Conservation (phyloP, 2,113 vertebrate genomes). For the Sterrhoptilus dennistouni region DNA sequence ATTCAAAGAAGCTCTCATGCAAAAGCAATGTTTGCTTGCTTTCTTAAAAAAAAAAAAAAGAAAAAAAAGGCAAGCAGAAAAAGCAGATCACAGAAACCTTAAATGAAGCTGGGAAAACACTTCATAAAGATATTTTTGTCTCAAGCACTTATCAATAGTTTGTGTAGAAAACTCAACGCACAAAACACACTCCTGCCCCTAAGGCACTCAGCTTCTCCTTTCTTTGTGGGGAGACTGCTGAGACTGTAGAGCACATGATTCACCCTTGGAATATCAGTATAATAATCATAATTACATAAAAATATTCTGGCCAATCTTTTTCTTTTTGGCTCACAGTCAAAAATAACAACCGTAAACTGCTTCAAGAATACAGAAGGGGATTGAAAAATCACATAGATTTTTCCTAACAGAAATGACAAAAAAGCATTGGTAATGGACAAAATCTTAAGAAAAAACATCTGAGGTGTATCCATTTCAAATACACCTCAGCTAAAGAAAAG, state of each 20-base stretch:
- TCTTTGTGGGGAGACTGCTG: neutral
- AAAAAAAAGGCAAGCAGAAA: neutral
- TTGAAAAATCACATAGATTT: neutral
- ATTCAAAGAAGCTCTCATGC: neutral
- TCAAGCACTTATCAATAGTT: neutral
- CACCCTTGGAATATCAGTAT: neutral
- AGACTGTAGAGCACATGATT: neutral
- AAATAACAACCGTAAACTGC: neutral
- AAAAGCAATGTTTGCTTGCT: neutral
- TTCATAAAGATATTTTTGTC: neutral
- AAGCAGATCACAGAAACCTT: neutral
- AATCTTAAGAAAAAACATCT: neutral
- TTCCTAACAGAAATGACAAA: neutral
- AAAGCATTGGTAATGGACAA: neutral
- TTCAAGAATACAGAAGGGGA: accelerated
- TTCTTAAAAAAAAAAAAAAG: neutral
- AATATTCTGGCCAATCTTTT: neutral
- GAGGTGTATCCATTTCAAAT: neutral
- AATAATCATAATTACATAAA: neutral
- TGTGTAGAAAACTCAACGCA: neutral
- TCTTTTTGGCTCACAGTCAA: neutral
- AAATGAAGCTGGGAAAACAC: neutral
- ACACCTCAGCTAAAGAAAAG: neutral
- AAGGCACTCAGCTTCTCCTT: neutral
- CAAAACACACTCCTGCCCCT: neutral